Evolutionary conservation across 1,140 invertebrate species (phyloP).

Genomic region (Zaprionus capensis): DNA sequence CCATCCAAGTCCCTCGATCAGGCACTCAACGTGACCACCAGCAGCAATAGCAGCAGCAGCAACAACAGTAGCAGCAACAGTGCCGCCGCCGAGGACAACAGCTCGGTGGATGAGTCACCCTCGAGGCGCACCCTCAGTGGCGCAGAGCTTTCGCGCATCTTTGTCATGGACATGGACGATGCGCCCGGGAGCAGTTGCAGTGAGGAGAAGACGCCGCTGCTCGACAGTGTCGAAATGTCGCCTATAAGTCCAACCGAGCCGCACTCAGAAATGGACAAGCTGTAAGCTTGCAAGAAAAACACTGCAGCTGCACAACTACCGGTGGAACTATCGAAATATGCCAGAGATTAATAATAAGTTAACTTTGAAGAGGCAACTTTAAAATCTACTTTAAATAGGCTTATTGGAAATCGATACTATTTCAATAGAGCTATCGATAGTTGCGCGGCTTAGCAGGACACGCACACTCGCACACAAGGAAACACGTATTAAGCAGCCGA

Average conservation of each 20-base stretch:
- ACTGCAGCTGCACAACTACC: neutral
- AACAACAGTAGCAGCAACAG: slow-evolving; percentile 47
- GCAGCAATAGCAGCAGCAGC: slow-evolving; percentile 38
- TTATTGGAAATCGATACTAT: neutral
- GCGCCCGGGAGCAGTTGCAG: slow-evolving; percentile 68
- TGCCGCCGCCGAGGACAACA: slow-evolving; percentile 50
- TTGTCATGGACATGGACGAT: slow-evolving; percentile 80
- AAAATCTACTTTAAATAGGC: neutral
- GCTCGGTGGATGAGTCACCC: slow-evolving; percentile 76
- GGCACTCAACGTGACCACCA: slow-evolving; percentile 45
- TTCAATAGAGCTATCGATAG: slow-evolving; percentile 1
- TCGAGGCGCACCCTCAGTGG: slow-evolving; percentile 70
- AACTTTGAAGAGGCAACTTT: neutral
- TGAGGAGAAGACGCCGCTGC: slow-evolving; percentile 82
- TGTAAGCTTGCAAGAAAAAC: slow-evolving; percentile 45
- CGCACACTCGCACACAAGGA: slow-evolving; percentile 12
- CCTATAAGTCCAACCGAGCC: slow-evolving; percentile 83
- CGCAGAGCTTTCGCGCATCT: slow-evolving; percentile 75
- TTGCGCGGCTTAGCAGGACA: slow-evolving; percentile 17
- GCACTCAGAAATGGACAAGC: slow-evolving; percentile 67
- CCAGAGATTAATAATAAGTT: neutral
- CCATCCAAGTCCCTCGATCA: slow-evolving; percentile 72
- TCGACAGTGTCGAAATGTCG: slow-evolving; percentile 84
- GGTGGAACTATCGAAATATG: neutral
- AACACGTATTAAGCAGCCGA: slow-evolving; percentile 59